Percentiles rank a stretch among this genome's conserved stretches.
Conservation (phyloP, 2,113 vertebrate genomes). For the Oceanites oceanicus region DNA sequence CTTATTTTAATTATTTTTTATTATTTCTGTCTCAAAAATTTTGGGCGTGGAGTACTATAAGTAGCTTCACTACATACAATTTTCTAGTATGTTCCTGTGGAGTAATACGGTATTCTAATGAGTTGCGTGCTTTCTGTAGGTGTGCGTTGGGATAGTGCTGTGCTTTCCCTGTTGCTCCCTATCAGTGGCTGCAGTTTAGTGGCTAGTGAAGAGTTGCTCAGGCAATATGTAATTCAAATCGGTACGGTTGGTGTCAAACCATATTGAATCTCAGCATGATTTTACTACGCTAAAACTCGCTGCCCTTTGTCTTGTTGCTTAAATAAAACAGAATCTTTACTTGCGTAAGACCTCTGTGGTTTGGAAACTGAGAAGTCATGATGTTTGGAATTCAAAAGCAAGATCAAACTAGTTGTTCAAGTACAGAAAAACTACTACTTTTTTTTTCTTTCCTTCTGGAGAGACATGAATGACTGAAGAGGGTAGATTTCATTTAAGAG, state of each 20-base stretch:
- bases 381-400: not conserved
- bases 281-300: accelerated
- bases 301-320: not conserved
- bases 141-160: no score
- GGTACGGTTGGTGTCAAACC: not conserved
- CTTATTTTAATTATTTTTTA: not conserved
- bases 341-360: not conserved
- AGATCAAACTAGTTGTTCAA: not conserved
- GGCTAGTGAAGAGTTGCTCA: not conserved
- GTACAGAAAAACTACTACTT: not conserved
- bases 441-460: no score
- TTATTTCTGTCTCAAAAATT: not conserved
- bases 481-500: not conserved
- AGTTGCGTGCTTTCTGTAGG: accelerated
- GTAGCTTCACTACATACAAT: not conserved
- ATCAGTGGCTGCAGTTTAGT: not conserved
- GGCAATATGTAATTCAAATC: not conserved
- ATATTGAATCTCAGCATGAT: not conserved
- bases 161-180: not conserved
- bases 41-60: accelerated
- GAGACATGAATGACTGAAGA: not conserved
- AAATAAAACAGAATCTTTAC: not conserved
- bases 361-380: not conserved
- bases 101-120: not conserved
- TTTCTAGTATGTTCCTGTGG: not conserved